These are phyloP conservation scores for Phengaris alcon DNA, from an alignment of 2,888 invertebrate genomes.

Conservation along the genomic window DNA sequence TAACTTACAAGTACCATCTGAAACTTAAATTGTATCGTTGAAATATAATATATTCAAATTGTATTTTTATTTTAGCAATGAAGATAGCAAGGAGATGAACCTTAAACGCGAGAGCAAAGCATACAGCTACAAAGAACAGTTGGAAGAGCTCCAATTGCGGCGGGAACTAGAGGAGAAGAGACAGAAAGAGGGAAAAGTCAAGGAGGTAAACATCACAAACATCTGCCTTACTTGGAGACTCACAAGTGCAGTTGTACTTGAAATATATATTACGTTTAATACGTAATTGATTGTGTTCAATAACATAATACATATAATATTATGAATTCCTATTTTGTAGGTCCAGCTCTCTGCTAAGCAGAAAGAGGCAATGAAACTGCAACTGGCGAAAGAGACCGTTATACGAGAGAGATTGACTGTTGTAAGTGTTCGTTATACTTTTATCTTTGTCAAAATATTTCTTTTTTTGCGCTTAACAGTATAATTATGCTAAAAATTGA, in stretches of 20 bases:
- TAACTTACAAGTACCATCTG: no score
- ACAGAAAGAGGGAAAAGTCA: constrained; percentile 87
- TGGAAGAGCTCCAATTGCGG: constrained; percentile 95
- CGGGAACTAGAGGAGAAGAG: constrained; percentile 95
- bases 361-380: constrained; percentile 92
- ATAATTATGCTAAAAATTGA: no score
- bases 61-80: constrained; percentile 54
- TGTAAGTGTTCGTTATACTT: constrained; percentile 58
- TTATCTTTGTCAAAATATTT: no score
- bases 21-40: no score
- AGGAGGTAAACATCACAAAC: constrained; percentile 59
- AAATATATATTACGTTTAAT: neutral
- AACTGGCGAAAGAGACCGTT: constrained; percentile 89
- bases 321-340: constrained; percentile 42
- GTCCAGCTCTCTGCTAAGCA: constrained; percentile 87
- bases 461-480: no score
- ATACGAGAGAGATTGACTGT: constrained; percentile 84
- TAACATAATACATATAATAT: constrained; percentile 24
- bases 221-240: neutral
- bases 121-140: constrained; percentile 97
- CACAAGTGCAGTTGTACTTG: neutral
- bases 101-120: constrained; percentile 97
- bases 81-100: constrained; percentile 82
- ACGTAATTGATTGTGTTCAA: neutral
- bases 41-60: neutral